Conservation (phyloP, 2,113 vertebrate species). For the Mandrillus leucophaeus region DNA sequence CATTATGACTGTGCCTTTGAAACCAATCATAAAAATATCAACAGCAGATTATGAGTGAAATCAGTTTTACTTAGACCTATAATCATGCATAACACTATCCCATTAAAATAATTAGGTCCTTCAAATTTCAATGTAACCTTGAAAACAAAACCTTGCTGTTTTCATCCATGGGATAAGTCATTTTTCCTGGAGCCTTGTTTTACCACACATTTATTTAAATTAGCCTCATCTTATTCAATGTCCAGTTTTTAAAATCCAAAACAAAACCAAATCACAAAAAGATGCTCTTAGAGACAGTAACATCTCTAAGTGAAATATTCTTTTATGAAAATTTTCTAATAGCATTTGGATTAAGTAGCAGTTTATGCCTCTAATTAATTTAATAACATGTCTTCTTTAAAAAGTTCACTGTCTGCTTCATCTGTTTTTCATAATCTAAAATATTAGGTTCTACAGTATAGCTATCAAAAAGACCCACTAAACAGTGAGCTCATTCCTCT, state of each 20-base stretch:
- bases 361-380: conserved; percentile 5
- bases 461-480: neutral
- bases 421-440: neutral
- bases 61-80: conserved; percentile 23
- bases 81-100: neutral
- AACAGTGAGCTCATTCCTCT: conserved; percentile 46
- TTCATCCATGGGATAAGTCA: neutral
- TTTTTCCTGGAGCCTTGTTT: neutral
- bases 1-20: neutral
- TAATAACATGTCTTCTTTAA: neutral
- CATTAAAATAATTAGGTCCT: conserved; percentile 35
- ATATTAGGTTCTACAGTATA: neutral
- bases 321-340: neutral
- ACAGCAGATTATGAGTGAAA: conserved; percentile 45
- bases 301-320: neutral
- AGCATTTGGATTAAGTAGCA: neutral
- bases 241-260: neutral
- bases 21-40: conserved; percentile 42
- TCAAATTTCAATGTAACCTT: conserved; percentile 32
- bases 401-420: neutral
- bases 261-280: neutral
- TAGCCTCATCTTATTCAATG: neutral
- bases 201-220: neutral
- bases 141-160: neutral
- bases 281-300: neutral